These are phyloP conservation scores for Danaus plexippus DNA, from an alignment of 1,140 invertebrate species.

Conservation along the genomic window DNA sequence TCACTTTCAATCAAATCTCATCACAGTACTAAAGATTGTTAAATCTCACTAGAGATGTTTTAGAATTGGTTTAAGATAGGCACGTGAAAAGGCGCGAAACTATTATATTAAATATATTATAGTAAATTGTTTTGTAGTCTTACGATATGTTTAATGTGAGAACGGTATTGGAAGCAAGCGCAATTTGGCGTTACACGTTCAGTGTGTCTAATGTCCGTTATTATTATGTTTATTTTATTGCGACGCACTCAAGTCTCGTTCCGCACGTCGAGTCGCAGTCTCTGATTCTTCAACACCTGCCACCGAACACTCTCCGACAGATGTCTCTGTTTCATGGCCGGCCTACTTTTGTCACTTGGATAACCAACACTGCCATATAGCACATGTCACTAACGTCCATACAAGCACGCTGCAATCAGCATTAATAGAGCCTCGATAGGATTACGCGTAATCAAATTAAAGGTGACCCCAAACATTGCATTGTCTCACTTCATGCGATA, in stretches of 20 bases:
- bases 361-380: slow-evolving; percentile 43
- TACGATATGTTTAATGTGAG: slow-evolving; percentile 64
- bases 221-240: slow-evolving; percentile 18
- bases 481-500: slow-evolving; percentile 25
- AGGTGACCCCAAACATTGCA: slow-evolving; percentile 37
- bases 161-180: slow-evolving; percentile 65
- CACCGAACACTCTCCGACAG: slow-evolving; percentile 52
- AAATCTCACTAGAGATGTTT: slow-evolving; percentile 50
- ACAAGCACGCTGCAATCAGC: slow-evolving; percentile 14
- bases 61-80: slow-evolving; percentile 61
- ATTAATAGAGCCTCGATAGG: slow-evolving; percentile 16
- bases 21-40: slow-evolving; percentile 42
- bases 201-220: slow-evolving; percentile 23
- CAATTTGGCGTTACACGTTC: slow-evolving; percentile 59
- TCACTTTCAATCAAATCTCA: slow-evolving; percentile 44
- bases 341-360: slow-evolving; percentile 60
- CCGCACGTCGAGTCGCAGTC: slow-evolving; percentile 62
- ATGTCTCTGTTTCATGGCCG: slow-evolving; percentile 65
- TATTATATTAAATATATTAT: slow-evolving; percentile 40
- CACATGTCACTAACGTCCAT: slow-evolving; percentile 30
- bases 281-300: slow-evolving; percentile 63
- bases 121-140: slow-evolving; percentile 51
- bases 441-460: slow-evolving; percentile 29
- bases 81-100: slow-evolving; percentile 64
- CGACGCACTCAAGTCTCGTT: slow-evolving; percentile 58